These are phyloP conservation scores for Gorsachius magnificus DNA, from an alignment of 2,797 vertebrate species.

Conservation along the genomic window DNA sequence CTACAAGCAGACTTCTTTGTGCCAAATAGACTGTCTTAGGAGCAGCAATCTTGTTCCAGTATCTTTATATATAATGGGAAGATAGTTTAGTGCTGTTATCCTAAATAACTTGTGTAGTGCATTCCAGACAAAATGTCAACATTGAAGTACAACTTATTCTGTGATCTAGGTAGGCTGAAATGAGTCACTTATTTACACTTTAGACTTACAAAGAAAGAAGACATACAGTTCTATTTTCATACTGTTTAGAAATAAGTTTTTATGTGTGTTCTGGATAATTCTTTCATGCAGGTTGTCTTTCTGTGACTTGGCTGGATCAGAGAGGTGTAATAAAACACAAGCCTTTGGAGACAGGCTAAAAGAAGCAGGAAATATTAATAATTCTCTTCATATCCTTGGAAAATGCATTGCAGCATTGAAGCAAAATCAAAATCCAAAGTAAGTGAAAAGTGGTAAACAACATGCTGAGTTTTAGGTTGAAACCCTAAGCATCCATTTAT, in stretches of 20 bases:
- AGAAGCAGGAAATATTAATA: conserved; percentile 93
- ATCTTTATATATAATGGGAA: not conserved
- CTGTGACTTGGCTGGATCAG: conserved; percentile 92
- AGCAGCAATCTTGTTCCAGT: not conserved
- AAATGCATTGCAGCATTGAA: conserved; percentile 89
- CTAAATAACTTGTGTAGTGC: not conserved
- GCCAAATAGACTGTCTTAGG: not conserved
- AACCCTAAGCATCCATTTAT: not conserved
- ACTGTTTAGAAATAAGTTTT: not conserved
- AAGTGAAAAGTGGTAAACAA: conserved; percentile 36
- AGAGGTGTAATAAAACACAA: conserved; percentile 90
- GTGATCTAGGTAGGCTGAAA: not conserved
- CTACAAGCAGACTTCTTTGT: not conserved
- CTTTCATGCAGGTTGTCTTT: conserved; percentile 81
- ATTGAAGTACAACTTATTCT: not conserved
- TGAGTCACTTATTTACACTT: not conserved
- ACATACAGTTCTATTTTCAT: not conserved
- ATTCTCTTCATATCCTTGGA: conserved; percentile 90
- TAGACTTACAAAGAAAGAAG: not conserved
- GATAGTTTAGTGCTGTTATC: not conserved
- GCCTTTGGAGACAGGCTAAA: conserved; percentile 88
- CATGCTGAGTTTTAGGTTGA: not conserved
- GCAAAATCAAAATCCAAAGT: conserved; percentile 85
- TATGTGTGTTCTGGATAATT: not conserved
- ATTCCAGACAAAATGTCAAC: not conserved